Evolutionary conservation across 1,140 invertebrate species (phyloP).

Genomic region (Apis florea): DNA sequence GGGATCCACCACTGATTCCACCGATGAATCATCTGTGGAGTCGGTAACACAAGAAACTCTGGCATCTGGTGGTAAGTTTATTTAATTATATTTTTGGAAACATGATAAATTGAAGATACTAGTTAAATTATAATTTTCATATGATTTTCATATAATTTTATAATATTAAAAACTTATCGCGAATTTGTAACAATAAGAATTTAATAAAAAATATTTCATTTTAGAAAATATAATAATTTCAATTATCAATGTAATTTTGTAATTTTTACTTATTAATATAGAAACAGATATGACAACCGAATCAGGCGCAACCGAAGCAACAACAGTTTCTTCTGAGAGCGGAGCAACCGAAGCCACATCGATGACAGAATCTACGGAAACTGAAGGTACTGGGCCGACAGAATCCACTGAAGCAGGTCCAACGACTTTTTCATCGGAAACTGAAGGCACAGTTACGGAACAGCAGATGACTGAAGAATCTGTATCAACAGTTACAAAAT

Average conservation of each 20-base stretch:
- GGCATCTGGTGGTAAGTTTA: not conserved
- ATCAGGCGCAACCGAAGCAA: slow-evolving; percentile 28
- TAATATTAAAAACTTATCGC: too few relatives aligned
- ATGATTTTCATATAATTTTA: too few relatives aligned
- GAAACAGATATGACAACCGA: slow-evolving; percentile 18
- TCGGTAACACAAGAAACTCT: slow-evolving; percentile 12
- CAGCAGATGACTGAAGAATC: slow-evolving; percentile 17
- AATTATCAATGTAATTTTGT: too few relatives aligned
- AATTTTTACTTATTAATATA: not conserved
- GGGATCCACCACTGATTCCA: not conserved
- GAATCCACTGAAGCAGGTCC: slow-evolving; percentile 52
- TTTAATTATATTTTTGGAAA: not conserved
- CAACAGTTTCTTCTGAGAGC: slow-evolving; percentile 5
- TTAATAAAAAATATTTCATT: too few relatives aligned
- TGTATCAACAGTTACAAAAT: not conserved
- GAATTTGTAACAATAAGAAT: not conserved
- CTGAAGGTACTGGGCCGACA: slow-evolving; percentile 46
- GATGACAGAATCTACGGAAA: slow-evolving; percentile 62
- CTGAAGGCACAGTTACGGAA: slow-evolving; percentile 63
- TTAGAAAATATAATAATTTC: too few relatives aligned
- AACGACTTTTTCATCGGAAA: slow-evolving; percentile 49
- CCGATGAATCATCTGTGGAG: not conserved
- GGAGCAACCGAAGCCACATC: slow-evolving; percentile 39
- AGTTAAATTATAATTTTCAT: too few relatives aligned
- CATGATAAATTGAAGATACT: too few relatives aligned